These are phyloP conservation scores for Phylloscopus trochilus DNA, from an alignment of 2,113 vertebrate species.

Conservation along the genomic window DNA sequence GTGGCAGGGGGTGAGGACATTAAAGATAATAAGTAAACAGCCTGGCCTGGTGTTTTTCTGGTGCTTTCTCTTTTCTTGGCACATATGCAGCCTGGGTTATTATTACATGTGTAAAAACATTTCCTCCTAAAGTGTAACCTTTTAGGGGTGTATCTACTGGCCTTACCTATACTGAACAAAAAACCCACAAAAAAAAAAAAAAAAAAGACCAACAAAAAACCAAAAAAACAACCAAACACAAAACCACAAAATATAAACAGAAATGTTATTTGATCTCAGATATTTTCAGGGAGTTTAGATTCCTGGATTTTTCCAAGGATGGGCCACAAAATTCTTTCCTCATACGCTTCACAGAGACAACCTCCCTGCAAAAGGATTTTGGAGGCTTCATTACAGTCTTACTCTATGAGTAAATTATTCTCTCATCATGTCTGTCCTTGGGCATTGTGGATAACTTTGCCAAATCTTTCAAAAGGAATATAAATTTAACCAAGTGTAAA, in stretches of 20 bases:
- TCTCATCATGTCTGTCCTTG: not conserved
- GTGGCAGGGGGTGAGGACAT: not conserved
- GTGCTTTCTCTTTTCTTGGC: not conserved
- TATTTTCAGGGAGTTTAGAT: not conserved
- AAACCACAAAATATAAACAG: not conserved
- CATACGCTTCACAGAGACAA: not conserved
- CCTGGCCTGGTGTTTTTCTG: not conserved
- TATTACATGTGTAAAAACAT: not conserved
- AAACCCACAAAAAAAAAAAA: not conserved
- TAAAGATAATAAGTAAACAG: not conserved
- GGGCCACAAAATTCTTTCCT: not conserved
- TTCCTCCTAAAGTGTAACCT: not conserved
- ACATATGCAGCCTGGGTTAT: not conserved
- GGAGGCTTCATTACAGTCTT: not conserved
- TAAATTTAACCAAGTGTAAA: not conserved
- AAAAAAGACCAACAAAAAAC: too few relatives aligned
- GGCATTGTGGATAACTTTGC: not conserved
- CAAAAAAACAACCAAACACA: too few relatives aligned
- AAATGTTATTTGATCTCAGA: not conserved
- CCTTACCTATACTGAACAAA: not conserved
- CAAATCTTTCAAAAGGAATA: not conserved
- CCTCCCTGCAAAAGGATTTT: not conserved
- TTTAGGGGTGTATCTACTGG: not conserved
- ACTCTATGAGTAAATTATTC: not conserved
- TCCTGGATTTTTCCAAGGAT: not conserved